Evolutionary conservation across 1,140 invertebrate genomes (phyloP), one percentile per base, ranked within the genome.

Genomic region (Trichonephila inaurata): DNA sequence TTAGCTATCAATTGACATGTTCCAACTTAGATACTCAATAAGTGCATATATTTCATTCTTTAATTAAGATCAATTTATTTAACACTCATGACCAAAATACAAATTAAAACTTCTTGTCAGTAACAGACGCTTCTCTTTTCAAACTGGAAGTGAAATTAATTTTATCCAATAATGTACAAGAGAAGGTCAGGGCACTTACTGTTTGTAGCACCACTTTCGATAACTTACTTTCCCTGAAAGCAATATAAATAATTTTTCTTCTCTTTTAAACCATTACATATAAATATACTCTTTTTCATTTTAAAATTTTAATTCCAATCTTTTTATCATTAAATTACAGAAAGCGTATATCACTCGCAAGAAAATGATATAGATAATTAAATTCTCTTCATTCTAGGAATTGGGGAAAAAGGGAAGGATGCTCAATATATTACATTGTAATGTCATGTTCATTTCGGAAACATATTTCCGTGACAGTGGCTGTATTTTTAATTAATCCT

Each of bases 341-440:
- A 6, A 7, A 6, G 6, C 72, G 6, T 40, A 6, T 2, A 64
- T 19, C 62, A 14, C 8, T 60, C 16, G n/a, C n/a, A 85, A 60
- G 24, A 85, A 85, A 51, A 4, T 85, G 83, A 85, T 61, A 85
- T 14, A 24, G 83, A 60, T 85, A 85, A 85, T 85, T 85, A 85
- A 85, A 60, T 21, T 58, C 83, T 61, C n/a, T 85, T 85, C 83
- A 60, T 16, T 58, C 21, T 85, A 18, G n/a, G 21, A 21, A 58
- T 28, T 60, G 44, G 44, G 44, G 58, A 24, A 85, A 85, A 60
- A 21, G 83, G 21, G 58, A 85, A 85, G 58, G 51, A 85, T 24
- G n/a, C 24, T 61, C 83, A 85, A 85, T 85, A 85, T 85, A 85
- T 85, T 85, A 85, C 83, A 60, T 85, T 61, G 83, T 85, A 85